A percentile compares a stretch with the other conserved stretches of the same genome.
phyloP scores from a whole-genome alignment of 2,888 invertebrate genomes.

The Andrena trimmerana region DNA sequence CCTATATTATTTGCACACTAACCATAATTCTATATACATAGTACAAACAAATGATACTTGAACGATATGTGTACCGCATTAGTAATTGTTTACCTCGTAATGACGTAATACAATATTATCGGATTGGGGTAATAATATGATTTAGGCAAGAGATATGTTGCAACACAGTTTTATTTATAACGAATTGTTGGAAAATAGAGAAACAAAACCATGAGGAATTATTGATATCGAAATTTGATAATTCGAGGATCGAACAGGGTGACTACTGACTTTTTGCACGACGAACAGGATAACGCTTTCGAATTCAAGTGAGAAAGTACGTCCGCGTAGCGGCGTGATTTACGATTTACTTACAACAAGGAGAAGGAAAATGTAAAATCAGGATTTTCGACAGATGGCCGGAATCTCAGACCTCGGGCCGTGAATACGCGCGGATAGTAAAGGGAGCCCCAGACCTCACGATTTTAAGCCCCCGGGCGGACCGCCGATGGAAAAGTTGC shows the following conservation, averaged over 20 bases:
- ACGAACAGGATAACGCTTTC: not conserved
- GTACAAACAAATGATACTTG: not conserved
- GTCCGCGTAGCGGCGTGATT: slow-evolving; percentile 38
- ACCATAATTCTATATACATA: not conserved
- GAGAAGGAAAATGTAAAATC: slow-evolving; percentile 80
- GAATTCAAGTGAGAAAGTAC: slow-evolving; percentile 5
- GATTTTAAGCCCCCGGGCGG: slow-evolving; percentile 83
- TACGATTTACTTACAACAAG: slow-evolving; percentile 74
- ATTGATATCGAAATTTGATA: not conserved
- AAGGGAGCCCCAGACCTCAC: slow-evolving; percentile 77
- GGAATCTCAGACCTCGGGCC: slow-evolving; percentile 83
- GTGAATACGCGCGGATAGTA: slow-evolving; percentile 72
- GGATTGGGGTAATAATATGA: not conserved
- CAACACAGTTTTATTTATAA: not conserved
- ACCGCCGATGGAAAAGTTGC: slow-evolving; percentile 84
- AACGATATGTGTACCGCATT: not conserved
- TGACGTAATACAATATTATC: not conserved
- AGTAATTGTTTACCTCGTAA: not conserved
- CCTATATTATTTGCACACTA: not conserved
- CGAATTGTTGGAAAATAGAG: not conserved
- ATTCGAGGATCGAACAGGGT: not conserved
- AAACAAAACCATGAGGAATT: not conserved
- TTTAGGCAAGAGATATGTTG: not conserved
- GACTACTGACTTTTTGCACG: not conserved
- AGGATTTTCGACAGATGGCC: slow-evolving; percentile 83